Evolutionary conservation across 2,113 vertebrate genomes (phyloP).

Genomic region (Cyrtonyx montezumae): DNA sequence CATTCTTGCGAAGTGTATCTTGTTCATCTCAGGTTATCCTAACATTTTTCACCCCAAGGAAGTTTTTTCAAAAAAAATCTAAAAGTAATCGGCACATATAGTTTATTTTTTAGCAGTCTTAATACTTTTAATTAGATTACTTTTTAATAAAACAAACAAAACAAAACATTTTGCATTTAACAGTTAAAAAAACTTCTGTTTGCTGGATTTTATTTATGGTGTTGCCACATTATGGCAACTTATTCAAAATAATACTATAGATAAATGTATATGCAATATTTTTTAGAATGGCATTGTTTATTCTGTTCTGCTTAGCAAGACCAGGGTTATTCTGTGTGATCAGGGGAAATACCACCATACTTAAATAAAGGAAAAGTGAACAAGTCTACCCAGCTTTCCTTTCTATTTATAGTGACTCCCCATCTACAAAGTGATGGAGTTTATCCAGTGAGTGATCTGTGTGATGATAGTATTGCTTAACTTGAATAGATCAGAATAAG

Average conservation of each 20-base stretch:
- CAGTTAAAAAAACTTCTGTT: not conserved
- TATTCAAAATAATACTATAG: not conserved
- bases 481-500: not conserved
- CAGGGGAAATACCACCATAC: not conserved
- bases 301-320: not conserved
- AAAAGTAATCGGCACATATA: not conserved
- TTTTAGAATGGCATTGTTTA: not conserved
- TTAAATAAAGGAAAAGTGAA: not conserved
- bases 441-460: not conserved
- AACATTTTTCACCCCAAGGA: constrained; percentile 24
- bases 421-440: not conserved
- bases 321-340: not conserved
- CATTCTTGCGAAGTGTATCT: constrained; percentile 48
- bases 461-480: not conserved
- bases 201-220: not conserved
- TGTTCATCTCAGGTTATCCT: constrained; percentile 56
- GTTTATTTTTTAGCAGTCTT: not conserved
- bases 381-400: not conserved
- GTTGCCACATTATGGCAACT: not conserved
- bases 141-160: not conserved
- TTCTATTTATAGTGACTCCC: not conserved
- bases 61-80: not conserved
- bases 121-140: not conserved
- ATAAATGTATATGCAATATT: not conserved
- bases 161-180: not conserved